Conservation (phyloP, 2,888 invertebrate species). For the Dascillus cervinus region DNA sequence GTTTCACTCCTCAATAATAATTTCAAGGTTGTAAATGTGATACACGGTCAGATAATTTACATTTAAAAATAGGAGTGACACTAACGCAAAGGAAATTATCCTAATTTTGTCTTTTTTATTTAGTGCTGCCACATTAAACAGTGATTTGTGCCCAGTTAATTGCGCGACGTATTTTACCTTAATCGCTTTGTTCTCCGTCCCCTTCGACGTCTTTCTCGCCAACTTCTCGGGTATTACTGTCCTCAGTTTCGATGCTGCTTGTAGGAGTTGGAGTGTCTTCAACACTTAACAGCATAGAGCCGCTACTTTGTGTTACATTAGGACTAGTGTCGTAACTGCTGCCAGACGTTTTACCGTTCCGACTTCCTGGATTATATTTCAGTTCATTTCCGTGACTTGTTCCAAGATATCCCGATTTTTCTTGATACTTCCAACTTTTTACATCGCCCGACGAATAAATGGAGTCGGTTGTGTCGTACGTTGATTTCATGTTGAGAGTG, state of each 20-base stretch:
- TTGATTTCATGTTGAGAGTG: conserved; percentile 25
- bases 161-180: too few species aligned
- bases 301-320: conserved; percentile 24
- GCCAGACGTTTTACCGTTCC: conserved; percentile 19
- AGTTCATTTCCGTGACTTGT: conserved; percentile 29
- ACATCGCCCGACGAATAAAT: conserved; percentile 23
- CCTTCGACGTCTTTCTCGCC: conserved; percentile 50
- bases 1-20: too few species aligned
- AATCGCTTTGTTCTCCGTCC: conserved; percentile 52
- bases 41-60: conserved; percentile 26
- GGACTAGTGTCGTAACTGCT: conserved; percentile 30
- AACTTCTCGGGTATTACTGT: conserved; percentile 47
- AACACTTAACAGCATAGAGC: conserved; percentile 28
- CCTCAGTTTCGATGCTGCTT: conserved; percentile 52
- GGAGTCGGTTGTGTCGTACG: conserved; percentile 25
- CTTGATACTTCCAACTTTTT: conserved; percentile 28
- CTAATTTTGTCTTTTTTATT: conserved; percentile 29
- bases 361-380: conserved; percentile 29
- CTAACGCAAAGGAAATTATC: conserved; percentile 18
- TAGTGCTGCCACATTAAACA: conserved; percentile 32
- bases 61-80: conserved; percentile 23
- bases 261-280: conserved; percentile 51
- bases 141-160: conserved; percentile 4
- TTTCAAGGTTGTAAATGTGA: too few species aligned
- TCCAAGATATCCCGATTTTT: conserved; percentile 31